A percentile compares a stretch with the other conserved stretches of the same genome.
Evolutionary conservation across 2,888 invertebrate genomes (phyloP).

Genomic region (Spialia ferax): DNA sequence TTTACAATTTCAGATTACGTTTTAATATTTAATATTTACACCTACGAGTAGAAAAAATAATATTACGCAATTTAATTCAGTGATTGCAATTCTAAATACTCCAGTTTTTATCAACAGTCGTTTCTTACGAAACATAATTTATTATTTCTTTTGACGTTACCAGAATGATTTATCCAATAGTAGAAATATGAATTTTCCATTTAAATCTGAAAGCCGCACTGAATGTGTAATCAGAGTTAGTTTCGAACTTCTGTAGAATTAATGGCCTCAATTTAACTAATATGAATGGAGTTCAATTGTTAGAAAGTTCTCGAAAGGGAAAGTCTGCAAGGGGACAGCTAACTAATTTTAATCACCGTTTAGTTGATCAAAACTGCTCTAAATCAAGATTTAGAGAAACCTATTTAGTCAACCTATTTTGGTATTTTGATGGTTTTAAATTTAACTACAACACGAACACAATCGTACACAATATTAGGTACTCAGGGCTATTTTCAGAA

Average conservation of each 20-base stretch:
- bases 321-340: background rate
- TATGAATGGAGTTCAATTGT: conserved; percentile 19
- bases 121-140: no score
- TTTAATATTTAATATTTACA: no score
- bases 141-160: background rate
- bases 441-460: no score
- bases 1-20: no score
- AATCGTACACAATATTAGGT: no score
- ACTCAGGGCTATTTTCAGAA: no score
- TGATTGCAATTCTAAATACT: no score
- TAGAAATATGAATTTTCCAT: conserved; percentile 2
- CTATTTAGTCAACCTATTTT: background rate
- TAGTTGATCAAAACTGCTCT: background rate
- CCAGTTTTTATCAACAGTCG: no score
- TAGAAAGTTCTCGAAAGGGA: conserved; percentile 8
- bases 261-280: conserved; percentile 4
- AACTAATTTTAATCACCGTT: background rate
- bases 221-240: conserved; percentile 4
- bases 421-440: no score
- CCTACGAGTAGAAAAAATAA: no score
- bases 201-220: background rate
- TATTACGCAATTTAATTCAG: no score
- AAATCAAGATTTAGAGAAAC: background rate
- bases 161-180: background rate
- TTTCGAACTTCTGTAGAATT: conserved; percentile 10